A percentile compares a stretch with the other conserved stretches of the same genome.
These are phyloP conservation scores for Craterocephalus amniculus DNA, from an alignment of 2,797 vertebrate genomes.

Conservation along the genomic window DNA sequence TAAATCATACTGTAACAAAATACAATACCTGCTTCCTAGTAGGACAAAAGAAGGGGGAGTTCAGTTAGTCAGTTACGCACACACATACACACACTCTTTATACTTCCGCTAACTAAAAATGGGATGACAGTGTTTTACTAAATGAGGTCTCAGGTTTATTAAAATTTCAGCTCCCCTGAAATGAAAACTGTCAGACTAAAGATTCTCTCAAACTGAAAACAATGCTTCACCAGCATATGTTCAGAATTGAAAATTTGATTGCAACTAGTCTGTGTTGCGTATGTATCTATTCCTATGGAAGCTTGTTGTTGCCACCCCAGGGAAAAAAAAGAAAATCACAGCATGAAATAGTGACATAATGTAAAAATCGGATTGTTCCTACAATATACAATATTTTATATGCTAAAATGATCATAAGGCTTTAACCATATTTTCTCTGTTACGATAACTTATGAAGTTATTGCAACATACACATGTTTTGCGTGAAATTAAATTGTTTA, in stretches of 20 bases:
- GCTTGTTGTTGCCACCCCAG: not conserved
- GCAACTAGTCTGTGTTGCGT: constrained; percentile 27
- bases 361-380: too few relatives aligned
- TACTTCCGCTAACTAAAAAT: constrained; percentile 10
- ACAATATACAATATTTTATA: too few relatives aligned
- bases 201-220: constrained; percentile 24
- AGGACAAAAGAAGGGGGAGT: constrained; percentile 8
- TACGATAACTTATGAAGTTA: too few relatives aligned
- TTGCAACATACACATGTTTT: too few relatives aligned
- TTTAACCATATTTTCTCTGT: too few relatives aligned
- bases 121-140: constrained; percentile 36
- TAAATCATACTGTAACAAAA: too few relatives aligned
- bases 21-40: not conserved
- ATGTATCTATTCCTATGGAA: not conserved
- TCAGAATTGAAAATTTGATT: constrained; percentile 28
- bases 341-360: too few relatives aligned
- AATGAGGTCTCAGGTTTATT: constrained; percentile 40
- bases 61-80: constrained; percentile 2
- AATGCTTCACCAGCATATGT: constrained; percentile 19
- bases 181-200: constrained; percentile 37
- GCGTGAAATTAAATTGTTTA: too few relatives aligned
- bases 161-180: constrained; percentile 44
- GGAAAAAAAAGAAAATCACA: too few relatives aligned
- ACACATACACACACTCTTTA: constrained; percentile 1
- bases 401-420: too few relatives aligned